phyloP scores from a whole-genome alignment of 2,797 vertebrate genomes.

The Acipenser oxyrinchus region DNA sequence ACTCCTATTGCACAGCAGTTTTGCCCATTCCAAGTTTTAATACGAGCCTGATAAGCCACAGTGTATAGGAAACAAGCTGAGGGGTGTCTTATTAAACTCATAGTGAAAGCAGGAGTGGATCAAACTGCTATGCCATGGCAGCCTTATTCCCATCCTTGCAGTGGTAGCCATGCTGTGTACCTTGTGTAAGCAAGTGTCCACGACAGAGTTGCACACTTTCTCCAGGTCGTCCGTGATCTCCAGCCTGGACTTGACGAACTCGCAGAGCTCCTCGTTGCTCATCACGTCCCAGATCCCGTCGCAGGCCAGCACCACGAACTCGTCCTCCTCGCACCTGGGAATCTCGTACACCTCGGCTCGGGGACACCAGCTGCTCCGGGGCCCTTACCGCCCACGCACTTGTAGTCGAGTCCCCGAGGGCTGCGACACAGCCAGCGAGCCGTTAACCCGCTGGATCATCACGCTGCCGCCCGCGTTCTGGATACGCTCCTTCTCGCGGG shows the following conservation, averaged over 20 bases:
- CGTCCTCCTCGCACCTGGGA: slow-evolving; percentile 81
- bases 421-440: slow-evolving; percentile 94
- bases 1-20: too few relatives aligned
- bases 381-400: slow-evolving; percentile 94
- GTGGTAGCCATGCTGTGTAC: slow-evolving; percentile 43
- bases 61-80: too few relatives aligned
- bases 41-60: too few relatives aligned
- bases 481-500: slow-evolving; percentile 92
- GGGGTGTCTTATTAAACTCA: too few relatives aligned
- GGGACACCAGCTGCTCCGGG: slow-evolving; percentile 96
- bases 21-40: too few relatives aligned
- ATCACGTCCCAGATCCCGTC: slow-evolving; percentile 99
- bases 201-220: slow-evolving; percentile 95
- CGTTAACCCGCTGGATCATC: slow-evolving; percentile 97
- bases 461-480: slow-evolving; percentile 98
- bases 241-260: slow-evolving; percentile 90
- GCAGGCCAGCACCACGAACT: slow-evolving; percentile 92
- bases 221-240: slow-evolving; percentile 90
- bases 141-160: slow-evolving; percentile 6
- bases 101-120: too few relatives aligned
- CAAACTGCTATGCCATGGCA: not conserved
- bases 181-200: slow-evolving; percentile 99
- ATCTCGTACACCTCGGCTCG: slow-evolving; percentile 92
- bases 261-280: slow-evolving; percentile 97
- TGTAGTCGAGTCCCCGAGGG: slow-evolving; percentile 97